phyloP scores from a whole-genome alignment of 2,797 vertebrate genomes.

The Heliangelus exortis region DNA sequence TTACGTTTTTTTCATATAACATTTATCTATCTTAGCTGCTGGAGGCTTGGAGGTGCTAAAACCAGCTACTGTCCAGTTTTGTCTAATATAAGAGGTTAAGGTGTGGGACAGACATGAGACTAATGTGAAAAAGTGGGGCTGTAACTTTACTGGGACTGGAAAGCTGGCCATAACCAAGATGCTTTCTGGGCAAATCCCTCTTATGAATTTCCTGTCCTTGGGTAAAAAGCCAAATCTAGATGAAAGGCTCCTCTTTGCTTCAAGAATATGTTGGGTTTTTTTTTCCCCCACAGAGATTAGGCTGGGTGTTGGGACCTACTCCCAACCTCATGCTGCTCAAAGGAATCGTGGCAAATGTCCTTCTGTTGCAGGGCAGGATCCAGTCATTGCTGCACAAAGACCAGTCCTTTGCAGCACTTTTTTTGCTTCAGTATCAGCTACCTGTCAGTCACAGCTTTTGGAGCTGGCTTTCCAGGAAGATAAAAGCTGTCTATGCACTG shows the following conservation, averaged over 20 bases:
- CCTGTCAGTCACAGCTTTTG: background rate
- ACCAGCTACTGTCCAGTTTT: background rate
- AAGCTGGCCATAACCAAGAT: background rate
- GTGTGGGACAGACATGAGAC: background rate
- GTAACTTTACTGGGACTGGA: background rate
- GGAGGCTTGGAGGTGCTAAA: background rate
- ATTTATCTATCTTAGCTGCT: background rate
- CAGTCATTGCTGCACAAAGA: background rate
- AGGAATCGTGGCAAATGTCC: background rate
- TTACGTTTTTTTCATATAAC: background rate
- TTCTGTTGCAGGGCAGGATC: background rate
- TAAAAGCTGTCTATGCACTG: background rate
- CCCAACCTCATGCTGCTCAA: rapidly evolving
- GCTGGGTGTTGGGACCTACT: background rate
- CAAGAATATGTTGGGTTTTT: background rate
- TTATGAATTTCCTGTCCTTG: background rate
- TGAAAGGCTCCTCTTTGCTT: background rate
- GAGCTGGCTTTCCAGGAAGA: conserved; percentile 25
- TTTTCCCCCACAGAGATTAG: background rate
- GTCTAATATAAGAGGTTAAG: background rate
- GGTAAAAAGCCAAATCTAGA: background rate
- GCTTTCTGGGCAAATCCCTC: background rate
- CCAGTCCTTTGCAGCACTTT: rapidly evolving
- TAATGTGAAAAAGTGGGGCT: background rate
- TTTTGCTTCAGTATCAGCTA: background rate